Base-by-base conservation (phyloP, 92 coral and sea anemone species). In the Diadumene lineata region DNA sequence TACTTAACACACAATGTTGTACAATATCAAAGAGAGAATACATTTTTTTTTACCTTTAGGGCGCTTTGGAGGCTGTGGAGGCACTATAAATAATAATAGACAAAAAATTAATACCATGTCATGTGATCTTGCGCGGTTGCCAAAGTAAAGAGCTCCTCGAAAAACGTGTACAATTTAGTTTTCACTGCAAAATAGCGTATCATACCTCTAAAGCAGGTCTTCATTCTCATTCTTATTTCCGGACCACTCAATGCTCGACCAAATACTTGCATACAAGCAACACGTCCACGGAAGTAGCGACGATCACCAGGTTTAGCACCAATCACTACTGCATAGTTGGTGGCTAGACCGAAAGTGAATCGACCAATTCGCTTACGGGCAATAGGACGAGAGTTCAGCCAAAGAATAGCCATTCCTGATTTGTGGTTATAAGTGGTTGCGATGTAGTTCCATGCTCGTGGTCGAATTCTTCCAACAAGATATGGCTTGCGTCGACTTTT, bases 341-440 rank as follows among this genome's bases (percentile, higher is more conserved):
- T 93, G 43, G 96, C 96, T 31, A 93, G 89, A 30, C 91, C 85
- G 55, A 23, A 62, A 16, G 7, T 46, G 76, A 89, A 82, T 75
- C 80, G 83, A 28, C 90, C 92, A 30, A 92, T 75, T 26, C 79
- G 82, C 22, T 84, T 71, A 13, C 88, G 93, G 68, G 73, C 81
- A n/a, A 92, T 80, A 55, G 93, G 93, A 28, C 50, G 32, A 44
- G 86, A 79, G 70, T 89, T 86, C 26, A 75, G 70, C 89, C 87
- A 92, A 64, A 92, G 72, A 15, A 88, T 85, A 18, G 94, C 98
- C 50, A 68, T 31, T 28, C 89, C 89, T n/a, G 85, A 79, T 51
- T 67, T 70, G 72, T 80, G 85, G 78, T 80, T 51, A 26, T 85
- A 85, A 2, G 82, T 79, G 10, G 78, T 85, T 2, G 85, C 81